Evolutionary conservation across 2,888 invertebrate genomes (phyloP).

Genomic region (Cheilosia vulpina): DNA sequence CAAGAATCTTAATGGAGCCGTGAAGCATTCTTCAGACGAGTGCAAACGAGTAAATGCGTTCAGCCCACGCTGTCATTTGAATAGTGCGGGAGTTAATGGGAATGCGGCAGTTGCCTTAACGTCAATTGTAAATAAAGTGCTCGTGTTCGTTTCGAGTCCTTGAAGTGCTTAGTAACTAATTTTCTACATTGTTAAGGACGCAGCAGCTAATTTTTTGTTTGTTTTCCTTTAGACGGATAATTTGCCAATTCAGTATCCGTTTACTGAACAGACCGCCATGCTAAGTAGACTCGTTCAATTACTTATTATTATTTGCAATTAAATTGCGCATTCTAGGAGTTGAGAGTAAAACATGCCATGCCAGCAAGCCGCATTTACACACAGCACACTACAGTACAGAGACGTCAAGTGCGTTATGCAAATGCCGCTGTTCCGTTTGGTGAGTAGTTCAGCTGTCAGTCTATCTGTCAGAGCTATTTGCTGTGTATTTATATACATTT

Average conservation of each 20-base stretch:
- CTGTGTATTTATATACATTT: conserved; percentile 27
- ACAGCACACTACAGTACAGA: conserved; percentile 9
- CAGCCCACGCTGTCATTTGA: conserved; percentile 28
- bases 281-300: conserved; percentile 25
- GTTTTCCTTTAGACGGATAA: neutral
- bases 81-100: conserved; percentile 57
- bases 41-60: conserved; percentile 46
- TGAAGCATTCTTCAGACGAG: conserved; percentile 33
- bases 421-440: conserved; percentile 56
- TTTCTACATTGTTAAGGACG: conserved; percentile 10
- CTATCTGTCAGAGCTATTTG: conserved; percentile 65
- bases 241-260: conserved; percentile 24
- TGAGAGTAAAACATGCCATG: conserved; percentile 21
- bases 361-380: conserved; percentile 2
- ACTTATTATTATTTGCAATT: conserved; percentile 47
- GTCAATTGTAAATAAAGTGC: conserved; percentile 19
- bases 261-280: conserved; percentile 30
- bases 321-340: conserved; percentile 51
- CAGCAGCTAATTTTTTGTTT: neutral
- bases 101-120: conserved; percentile 55
- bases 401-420: conserved; percentile 71
- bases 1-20: conserved; percentile 53
- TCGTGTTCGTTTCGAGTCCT: conserved; percentile 22
- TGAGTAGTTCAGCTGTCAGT: conserved; percentile 65
- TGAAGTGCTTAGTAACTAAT: conserved; percentile 25